phyloP scores from a whole-genome alignment of 2,797 vertebrate genomes.

The Eupleurogrammus muticus region DNA sequence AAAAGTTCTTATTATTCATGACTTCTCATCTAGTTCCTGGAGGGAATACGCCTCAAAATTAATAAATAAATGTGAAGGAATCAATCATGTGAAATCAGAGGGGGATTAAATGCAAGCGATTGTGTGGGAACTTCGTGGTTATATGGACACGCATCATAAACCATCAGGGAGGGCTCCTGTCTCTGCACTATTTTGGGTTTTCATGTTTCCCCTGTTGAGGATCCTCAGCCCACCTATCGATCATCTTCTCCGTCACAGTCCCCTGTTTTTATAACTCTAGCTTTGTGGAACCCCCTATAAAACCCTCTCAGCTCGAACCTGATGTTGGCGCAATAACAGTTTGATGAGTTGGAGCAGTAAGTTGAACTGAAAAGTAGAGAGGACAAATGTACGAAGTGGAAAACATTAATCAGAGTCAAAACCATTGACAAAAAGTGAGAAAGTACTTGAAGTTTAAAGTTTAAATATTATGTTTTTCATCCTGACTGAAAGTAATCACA shows the following conservation, averaged over 20 bases:
- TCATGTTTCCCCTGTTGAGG: conserved; percentile 20
- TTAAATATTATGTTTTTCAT: conserved; percentile 14
- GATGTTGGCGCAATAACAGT: conserved; percentile 61
- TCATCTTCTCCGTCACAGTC: conserved; percentile 30
- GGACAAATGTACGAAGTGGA: conserved; percentile 61
- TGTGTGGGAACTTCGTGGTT: background rate
- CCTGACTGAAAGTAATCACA: background rate
- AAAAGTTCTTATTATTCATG: conserved; percentile 29
- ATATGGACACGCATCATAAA: background rate
- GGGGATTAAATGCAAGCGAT: background rate
- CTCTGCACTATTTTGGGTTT: conserved; percentile 29
- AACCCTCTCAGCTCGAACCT: conserved; percentile 65
- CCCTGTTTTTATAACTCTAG: conserved; percentile 52
- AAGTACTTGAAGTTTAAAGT: conserved; percentile 42
- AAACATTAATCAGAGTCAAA: conserved; percentile 64
- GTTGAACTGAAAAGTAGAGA: conserved; percentile 56
- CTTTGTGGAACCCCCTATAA: conserved; percentile 59
- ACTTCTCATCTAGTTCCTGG: conserved; percentile 31
- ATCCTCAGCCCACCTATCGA: conserved; percentile 40
- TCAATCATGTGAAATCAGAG: background rate
- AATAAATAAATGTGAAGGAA: background rate
- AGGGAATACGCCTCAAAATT: background rate
- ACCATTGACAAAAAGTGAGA: conserved; percentile 63
- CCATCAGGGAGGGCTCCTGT: background rate
- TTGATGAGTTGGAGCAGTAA: conserved; percentile 63